Base-by-base conservation (phyloP, 2,797 vertebrate species). In the Numenius phaeopus region DNA sequence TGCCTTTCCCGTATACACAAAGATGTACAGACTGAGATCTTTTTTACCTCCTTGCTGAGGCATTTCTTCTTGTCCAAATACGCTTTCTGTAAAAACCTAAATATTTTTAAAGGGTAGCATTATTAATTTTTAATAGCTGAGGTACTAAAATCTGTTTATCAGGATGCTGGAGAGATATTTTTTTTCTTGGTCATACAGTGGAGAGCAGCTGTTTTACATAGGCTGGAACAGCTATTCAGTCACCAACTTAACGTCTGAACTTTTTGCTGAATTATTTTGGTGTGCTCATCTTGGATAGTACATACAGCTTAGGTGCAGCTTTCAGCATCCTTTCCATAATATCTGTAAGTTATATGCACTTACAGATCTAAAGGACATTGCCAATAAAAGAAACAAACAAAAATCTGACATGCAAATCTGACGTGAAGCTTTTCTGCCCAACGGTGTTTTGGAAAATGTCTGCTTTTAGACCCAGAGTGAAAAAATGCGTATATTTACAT, bases 1-100 rank as follows among this genome's bases (percentile, higher is more conserved):
- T 95, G 92, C 94, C 91, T 95, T 94, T 95, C 92, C 95, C 88
- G 72, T 87, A 54, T 32, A 50, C 94, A 96, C 94, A 96, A 78
- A 96, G 91, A 96, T 92, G 94, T 96, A 93, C 95, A 94, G 94
- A 96, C 83, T 95, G 92, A 96, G 91, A 44, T 92, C 94, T 97
- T 97, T 97, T 97, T 96, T 95, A 95, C 76, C 77, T 93, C 87
- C 67, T 90, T 12, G 39, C 54, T 62, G 83, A 94, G 76, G n/a
- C 64, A 14, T 61, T 95, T 75, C 81, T 87, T 46, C 93, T 72
- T 76, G 59, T 78, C 66, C 24, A 6, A 89, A 95, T 70, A 32
- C 1, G 9, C 23, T 58, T 67, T 39, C 67, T 62, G 8, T 13
- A 42, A 85, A 95, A 81, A 29, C 49, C 29, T 42, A 32, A 87